Base-by-base conservation (phyloP, 1,140 invertebrate genomes). In the Popillia japonica region DNA sequence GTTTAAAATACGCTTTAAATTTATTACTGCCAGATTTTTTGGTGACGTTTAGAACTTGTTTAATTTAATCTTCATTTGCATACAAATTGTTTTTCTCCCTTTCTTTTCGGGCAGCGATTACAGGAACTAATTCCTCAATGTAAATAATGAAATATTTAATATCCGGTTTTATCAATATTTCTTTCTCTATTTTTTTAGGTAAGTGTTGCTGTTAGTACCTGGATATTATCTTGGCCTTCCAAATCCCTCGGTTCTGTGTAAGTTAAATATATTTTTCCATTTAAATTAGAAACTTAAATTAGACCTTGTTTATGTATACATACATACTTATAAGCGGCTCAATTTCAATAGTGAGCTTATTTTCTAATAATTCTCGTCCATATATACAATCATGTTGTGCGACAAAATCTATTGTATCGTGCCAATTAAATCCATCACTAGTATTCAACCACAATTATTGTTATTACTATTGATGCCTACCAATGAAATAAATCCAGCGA, bases 61-160 rank as follows among this genome's bases (percentile, higher is more conserved):
- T 55, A 55, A 55, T 55, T 55, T 55, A 55, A 55, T 55, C 48
- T 55, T 55, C 48, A 55, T 55, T 55, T 55, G 14, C 48, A 55
- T 55, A 55, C 48, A 55, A 55, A 55, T 55, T 14, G 48, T 55
- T 55, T 55, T 55, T 55, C 17, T 55, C 17, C 17, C 14, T 55
- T 34, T 55, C 14, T 14, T n/a, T 17, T 55, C 17, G 17, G 14
- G 17, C 14, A 3, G 6, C 17, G 3, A 55, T n/a, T 17, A 17
- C 14, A n/a, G 14, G 17, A 55, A 17, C 48, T n/a, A 55, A 55
- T 6, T 14, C 48, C 17, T 55, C 48, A 17, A 17, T 17, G 48
- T 55, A 17, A 55, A 55, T 55, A 55, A 55, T 55, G 48, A 55
- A 55, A 55, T 17, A 55, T 55, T 55, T 55, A 55, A 55, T 55